phyloP scores from a whole-genome alignment of 1,140 invertebrate genomes.

The Marisa cornuarietis region DNA sequence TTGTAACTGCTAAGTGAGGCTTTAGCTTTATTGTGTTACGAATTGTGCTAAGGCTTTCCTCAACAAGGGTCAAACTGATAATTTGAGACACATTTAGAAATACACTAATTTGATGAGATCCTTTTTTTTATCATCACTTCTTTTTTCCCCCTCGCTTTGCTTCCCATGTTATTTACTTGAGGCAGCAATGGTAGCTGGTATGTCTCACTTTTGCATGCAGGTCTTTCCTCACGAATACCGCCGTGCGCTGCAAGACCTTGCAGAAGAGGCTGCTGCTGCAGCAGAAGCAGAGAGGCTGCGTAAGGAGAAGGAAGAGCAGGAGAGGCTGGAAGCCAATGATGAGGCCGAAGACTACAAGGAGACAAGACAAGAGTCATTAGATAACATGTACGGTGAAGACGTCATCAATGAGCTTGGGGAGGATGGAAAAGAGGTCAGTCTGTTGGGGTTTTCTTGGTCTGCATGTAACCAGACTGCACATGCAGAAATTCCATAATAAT shows the following conservation, averaged over 20 bases:
- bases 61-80: neutral
- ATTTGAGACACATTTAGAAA: neutral
- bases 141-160: neutral
- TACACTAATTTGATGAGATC: neutral
- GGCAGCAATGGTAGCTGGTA: neutral
- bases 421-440: constrained; percentile 34
- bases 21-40: neutral
- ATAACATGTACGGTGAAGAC: constrained; percentile 53
- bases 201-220: constrained; percentile 42
- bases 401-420: constrained; percentile 53
- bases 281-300: constrained; percentile 11
- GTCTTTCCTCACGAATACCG: constrained; percentile 98
- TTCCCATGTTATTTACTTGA: too few species aligned
- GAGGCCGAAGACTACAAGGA: constrained; percentile 9
- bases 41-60: neutral
- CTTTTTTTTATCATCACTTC: neutral
- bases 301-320: constrained; percentile 18
- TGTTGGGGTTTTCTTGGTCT: neutral
- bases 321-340: constrained; percentile 15
- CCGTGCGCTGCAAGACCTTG: constrained; percentile 82
- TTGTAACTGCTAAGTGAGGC: neutral
- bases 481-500: too few species aligned
- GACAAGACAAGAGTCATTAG: constrained; percentile 9
- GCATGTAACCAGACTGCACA: neutral
- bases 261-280: constrained; percentile 65